Evolutionary conservation across 2,888 invertebrate genomes (phyloP).

Genomic region (Stratiomys singularior): DNA sequence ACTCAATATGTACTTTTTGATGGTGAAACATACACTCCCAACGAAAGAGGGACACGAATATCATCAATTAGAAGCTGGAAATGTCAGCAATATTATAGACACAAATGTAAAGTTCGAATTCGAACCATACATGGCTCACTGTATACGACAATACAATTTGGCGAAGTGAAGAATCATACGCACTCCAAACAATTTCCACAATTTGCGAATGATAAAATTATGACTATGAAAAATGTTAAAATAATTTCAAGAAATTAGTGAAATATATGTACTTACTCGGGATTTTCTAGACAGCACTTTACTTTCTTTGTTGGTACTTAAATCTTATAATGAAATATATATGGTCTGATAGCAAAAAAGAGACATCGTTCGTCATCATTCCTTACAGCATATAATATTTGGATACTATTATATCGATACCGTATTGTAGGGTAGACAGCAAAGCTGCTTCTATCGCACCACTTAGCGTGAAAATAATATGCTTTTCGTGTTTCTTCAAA

Average conservation of each 20-base stretch:
- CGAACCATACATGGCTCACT: conserved; percentile 45
- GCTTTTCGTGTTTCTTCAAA: no score
- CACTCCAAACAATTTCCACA: conserved; percentile 46
- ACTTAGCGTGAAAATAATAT: no score
- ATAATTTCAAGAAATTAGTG: not conserved
- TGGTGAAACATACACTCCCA: conserved; percentile 54
- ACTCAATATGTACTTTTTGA: conserved; percentile 52
- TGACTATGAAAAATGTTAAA: not conserved
- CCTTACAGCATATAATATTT: no score
- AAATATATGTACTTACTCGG: no score
- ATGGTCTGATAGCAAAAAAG: no score
- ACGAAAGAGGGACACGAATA: conserved; percentile 48
- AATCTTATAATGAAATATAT: no score
- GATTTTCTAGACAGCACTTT: no score
- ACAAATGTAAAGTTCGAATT: conserved; percentile 51
- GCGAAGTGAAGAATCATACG: conserved; percentile 5
- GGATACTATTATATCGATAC: no score
- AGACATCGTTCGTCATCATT: no score
- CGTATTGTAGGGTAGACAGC: no score
- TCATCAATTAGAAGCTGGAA: conserved; percentile 50
- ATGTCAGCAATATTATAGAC: conserved; percentile 52
- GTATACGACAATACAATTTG: conserved; percentile 41
- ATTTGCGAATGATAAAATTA: conserved; percentile 13
- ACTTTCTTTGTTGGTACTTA: no score
- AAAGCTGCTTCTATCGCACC: no score